phyloP scores from a whole-genome alignment of 2,797 vertebrate species.

The Halcyon chelicuti region DNA sequence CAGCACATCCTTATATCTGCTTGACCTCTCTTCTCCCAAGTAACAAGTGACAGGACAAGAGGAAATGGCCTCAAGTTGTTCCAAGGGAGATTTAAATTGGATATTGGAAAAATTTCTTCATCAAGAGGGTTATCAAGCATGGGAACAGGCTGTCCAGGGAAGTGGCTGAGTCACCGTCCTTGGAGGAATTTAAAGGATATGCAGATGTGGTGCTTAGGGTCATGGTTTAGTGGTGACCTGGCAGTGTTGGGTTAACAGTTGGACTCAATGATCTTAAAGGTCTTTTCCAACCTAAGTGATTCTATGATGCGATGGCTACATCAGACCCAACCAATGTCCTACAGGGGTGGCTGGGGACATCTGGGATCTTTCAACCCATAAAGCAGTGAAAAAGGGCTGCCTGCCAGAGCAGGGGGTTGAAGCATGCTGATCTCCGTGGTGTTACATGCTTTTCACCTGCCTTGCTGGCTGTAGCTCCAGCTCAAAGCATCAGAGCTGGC shows the following conservation, averaged over 20 bases:
- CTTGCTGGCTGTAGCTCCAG: background rate
- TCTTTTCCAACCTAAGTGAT: background rate
- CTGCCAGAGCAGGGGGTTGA: background rate
- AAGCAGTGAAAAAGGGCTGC: background rate
- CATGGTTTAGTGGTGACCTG: background rate
- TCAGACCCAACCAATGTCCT: background rate
- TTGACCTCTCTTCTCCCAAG: background rate
- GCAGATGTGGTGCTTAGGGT: background rate
- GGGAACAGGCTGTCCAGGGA: background rate
- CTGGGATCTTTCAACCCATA: background rate
- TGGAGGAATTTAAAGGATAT: fast-evolving
- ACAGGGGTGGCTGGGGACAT: fast-evolving
- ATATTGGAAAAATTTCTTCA: background rate
- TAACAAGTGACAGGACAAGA: background rate
- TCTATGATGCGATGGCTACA: background rate
- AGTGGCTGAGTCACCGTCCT: background rate
- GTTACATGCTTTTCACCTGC: background rate
- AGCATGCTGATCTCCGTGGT: background rate
- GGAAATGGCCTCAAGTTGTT: background rate
- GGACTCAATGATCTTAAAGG: background rate
- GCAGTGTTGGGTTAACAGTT: background rate
- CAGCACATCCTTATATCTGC: background rate
- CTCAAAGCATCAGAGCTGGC: background rate
- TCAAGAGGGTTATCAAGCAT: background rate
- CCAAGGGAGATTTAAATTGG: background rate